Base-by-base conservation (phyloP, 2,797 vertebrate species). In the Falco columbarius region DNA sequence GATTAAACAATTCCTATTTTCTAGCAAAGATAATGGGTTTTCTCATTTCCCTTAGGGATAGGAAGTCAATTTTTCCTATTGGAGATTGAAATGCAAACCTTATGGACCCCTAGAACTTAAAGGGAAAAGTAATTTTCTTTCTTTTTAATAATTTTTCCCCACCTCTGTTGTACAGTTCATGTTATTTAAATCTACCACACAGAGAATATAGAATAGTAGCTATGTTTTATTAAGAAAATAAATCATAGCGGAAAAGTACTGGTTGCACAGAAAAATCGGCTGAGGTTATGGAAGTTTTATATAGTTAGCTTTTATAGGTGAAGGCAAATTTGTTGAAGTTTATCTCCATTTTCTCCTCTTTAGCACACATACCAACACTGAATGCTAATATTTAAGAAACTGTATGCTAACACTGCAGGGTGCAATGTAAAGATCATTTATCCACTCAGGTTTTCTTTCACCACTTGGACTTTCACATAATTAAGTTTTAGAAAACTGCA, bases 141-240 rank as follows among this genome's bases (percentile, higher is more conserved):
- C 24, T 80, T 92, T 92, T 92, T 72, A 77, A 42, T 86, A 66
- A 2, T 16, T 20, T 81, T 29, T 4, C 32, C 13, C 6, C 14
- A 86, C 23, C 7, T 70, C 42, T 94, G 89, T 94, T 90, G 16
- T 83, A 46, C 27, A 62, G 59, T 86, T 93, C 68, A 56, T 52
- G 61, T 96, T 96, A 95, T 96, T 97, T 97, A 95, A 95, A 95
- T 88, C 47, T 90, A 59, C 51, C 59, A 74, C 51, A 86, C 18
- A 67, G 24, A 89, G 59, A 96, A 96, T 80, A 95, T 40, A 95
- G 46, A 95, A 93, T 66, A 85, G 34, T 63, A 66, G 21, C 30
- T 95, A 62, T 34, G 34, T 96, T 97, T 97, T 97, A 96, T 93
- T 96, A 92, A 85, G 82, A 54, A 97, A 96, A 97, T 92, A 97